Percentiles rank a stretch among this genome's conserved stretches.
These are phyloP conservation scores for Lutjanus campechanus DNA, from an alignment of 2,797 vertebrate genomes.

Conservation along the genomic window DNA sequence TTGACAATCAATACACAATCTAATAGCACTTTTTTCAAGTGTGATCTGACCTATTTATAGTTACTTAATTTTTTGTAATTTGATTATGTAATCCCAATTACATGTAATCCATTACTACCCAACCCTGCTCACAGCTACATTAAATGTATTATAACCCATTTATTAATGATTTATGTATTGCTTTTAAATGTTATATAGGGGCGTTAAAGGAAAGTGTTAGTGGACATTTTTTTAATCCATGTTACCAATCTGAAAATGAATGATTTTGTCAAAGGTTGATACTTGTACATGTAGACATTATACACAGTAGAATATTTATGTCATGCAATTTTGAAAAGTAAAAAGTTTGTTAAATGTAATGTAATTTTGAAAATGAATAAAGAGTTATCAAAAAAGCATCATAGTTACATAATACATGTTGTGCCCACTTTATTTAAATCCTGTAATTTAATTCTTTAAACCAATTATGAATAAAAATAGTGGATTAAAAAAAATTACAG, in stretches of 20 bases:
- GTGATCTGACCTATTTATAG: too few species aligned
- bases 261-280: constrained; percentile 24
- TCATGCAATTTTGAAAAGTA: constrained; percentile 22
- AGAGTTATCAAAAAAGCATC: constrained; percentile 15
- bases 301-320: constrained; percentile 2
- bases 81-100: too few species aligned
- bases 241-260: not conserved
- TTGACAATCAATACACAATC: too few species aligned
- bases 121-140: not conserved
- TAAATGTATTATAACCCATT: not conserved
- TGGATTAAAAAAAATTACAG: not conserved
- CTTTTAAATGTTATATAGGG: not conserved
- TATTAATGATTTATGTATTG: not conserved
- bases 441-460: not conserved
- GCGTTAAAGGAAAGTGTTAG: not conserved
- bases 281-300: constrained; percentile 22
- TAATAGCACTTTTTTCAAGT: too few species aligned
- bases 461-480: not conserved
- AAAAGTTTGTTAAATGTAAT: constrained; percentile 12
- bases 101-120: too few species aligned
- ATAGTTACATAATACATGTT: not conserved
- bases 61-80: too few species aligned
- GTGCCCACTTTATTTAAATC: not conserved
- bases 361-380: constrained; percentile 36
- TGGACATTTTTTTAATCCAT: constrained; percentile 10